Conservation (phyloP, 1,140 invertebrate species). For the Bombyx mandarina region DNA sequence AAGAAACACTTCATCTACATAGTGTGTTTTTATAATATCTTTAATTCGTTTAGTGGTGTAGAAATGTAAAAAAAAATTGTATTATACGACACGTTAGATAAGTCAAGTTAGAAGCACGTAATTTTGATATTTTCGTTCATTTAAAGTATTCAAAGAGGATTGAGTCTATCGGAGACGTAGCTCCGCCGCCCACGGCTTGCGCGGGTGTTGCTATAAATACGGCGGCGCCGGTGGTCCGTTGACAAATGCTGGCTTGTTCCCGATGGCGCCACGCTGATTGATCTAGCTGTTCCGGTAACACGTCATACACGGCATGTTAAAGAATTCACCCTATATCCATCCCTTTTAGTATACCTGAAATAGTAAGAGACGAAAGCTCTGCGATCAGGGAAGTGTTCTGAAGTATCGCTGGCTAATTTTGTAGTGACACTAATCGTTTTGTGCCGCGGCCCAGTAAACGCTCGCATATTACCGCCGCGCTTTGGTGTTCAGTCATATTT, state of each 20-base stretch:
- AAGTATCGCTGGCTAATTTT: conserved; percentile 49
- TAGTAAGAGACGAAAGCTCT: conserved; percentile 5
- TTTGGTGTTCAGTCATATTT: conserved; percentile 21
- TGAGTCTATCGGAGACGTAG: conserved; percentile 6
- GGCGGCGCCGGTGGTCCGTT: conserved; percentile 62
- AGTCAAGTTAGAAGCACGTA: too few relatives aligned
- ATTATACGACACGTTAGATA: too few relatives aligned
- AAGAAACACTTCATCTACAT: neutral
- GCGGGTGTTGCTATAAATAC: conserved; percentile 63
- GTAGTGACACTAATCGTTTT: conserved; percentile 46
- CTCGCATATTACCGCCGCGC: conserved; percentile 31
- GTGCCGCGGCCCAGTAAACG: conserved; percentile 25
- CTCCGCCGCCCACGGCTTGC: conserved; percentile 42
- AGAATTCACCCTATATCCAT: conserved; percentile 11
- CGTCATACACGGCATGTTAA: conserved; percentile 19
- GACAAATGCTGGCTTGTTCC: conserved; percentile 59
- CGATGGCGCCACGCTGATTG: conserved; percentile 47
- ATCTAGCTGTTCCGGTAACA: conserved; percentile 42
- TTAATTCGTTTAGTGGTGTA: conserved; percentile 2
- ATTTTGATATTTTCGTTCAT: neutral
- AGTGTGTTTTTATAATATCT: neutral
- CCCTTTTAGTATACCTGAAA: conserved; percentile 15
- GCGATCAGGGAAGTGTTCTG: conserved; percentile 16
- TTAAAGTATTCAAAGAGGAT: conserved; percentile 2
- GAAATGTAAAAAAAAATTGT: conserved; percentile 6